Conservation (phyloP, 2,113 vertebrate genomes). For the Turdus rufiventris region DNA sequence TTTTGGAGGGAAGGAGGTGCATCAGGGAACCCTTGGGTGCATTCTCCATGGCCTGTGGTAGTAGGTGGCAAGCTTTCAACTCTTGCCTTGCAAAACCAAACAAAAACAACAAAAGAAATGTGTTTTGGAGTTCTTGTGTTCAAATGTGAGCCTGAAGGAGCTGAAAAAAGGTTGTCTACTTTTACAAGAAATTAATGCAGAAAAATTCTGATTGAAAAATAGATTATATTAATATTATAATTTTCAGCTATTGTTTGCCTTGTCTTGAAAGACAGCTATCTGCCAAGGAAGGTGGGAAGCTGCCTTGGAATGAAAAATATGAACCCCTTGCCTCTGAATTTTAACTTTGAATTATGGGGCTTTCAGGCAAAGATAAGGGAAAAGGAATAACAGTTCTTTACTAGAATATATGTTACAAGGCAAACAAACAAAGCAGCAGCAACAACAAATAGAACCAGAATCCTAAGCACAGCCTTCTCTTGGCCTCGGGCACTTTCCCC, state of each 20-base stretch:
- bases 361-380: background rate
- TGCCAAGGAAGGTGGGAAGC: background rate
- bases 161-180: background rate
- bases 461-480: background rate
- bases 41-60: accelerated
- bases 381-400: too few species aligned
- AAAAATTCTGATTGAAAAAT: background rate
- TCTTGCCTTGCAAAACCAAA: background rate
- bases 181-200: background rate
- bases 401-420: background rate
- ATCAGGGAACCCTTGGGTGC: background rate
- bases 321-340: background rate
- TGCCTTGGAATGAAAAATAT: background rate
- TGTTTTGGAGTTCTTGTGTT: background rate
- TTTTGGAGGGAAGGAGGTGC: background rate
- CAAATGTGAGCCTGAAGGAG: background rate
- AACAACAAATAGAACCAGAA: background rate
- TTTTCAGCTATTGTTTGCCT: background rate
- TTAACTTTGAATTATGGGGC: background rate
- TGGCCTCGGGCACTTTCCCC: accelerated
- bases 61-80: background rate
- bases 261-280: background rate
- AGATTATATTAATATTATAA: background rate
- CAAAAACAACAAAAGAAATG: background rate
- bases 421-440: background rate